These are phyloP conservation scores for Corvus hawaiiensis DNA, from an alignment of 2,113 vertebrate species.

Conservation along the genomic window DNA sequence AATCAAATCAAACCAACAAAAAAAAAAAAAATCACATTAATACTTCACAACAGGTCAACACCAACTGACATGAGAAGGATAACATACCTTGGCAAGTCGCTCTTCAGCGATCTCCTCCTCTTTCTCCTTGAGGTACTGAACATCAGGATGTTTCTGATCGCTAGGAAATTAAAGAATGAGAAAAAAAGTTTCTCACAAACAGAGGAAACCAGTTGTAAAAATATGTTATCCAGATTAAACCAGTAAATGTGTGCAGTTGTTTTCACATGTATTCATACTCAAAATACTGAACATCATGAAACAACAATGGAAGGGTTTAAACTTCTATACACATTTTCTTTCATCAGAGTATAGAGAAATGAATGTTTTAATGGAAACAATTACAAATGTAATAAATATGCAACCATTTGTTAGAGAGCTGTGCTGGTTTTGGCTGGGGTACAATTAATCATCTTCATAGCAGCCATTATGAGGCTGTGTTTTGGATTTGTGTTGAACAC, in stretches of 20 bases:
- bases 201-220: not conserved
- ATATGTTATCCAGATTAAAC: not conserved
- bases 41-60: not conserved
- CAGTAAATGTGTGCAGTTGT: not conserved
- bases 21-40: not conserved
- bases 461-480: not conserved
- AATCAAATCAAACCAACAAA: not conserved
- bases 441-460: not conserved
- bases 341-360: not conserved
- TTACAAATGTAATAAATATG: not conserved
- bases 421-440: not conserved
- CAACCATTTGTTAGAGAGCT: not conserved
- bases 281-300: not conserved
- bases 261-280: not conserved
- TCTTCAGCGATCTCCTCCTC: constrained; percentile 79
- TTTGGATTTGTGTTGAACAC: not conserved
- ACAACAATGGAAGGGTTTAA: not conserved
- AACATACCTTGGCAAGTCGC: constrained; percentile 77
- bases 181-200: not conserved
- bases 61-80: not conserved
- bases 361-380: not conserved
- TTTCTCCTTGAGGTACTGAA: constrained; percentile 55
- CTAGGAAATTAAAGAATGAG: constrained; percentile 25
- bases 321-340: not conserved
- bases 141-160: constrained; percentile 25